Conservation (phyloP, 2,888 invertebrate species). For the Lordiphosa andalusiaca region DNA sequence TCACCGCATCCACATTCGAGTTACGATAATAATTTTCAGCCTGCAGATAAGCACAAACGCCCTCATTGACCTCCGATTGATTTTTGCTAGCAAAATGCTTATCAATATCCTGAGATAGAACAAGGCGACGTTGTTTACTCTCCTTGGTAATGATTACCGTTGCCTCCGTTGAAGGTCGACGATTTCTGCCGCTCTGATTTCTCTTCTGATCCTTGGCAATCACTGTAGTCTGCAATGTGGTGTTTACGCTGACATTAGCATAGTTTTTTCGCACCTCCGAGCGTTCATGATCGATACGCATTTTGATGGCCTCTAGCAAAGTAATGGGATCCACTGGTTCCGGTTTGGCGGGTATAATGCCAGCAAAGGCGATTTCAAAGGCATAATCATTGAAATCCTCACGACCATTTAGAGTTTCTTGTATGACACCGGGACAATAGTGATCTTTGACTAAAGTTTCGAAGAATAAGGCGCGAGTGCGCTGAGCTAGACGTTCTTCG, state of each 20-base stretch:
- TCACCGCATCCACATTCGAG: conserved; percentile 21
- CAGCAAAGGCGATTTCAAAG: conserved; percentile 44
- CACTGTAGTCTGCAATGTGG: neutral
- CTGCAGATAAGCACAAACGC: conserved; percentile 45
- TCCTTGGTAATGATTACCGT: neutral
- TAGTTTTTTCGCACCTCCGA: conserved; percentile 30
- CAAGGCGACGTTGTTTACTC: neutral
- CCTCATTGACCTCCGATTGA: conserved; percentile 54
- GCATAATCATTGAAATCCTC: conserved; percentile 60
- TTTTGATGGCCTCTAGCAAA: conserved; percentile 66
- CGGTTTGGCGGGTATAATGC: conserved; percentile 32
- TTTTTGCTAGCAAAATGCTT: conserved; percentile 42
- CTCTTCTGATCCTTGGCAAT: neutral
- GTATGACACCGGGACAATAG: conserved; percentile 60
- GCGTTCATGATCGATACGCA: conserved; percentile 63
- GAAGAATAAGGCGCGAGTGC: conserved; percentile 27
- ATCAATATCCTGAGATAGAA: conserved; percentile 31
- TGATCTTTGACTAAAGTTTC: conserved; percentile 57
- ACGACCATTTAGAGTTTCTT: conserved; percentile 51
- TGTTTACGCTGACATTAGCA: neutral
- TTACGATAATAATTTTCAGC: conserved; percentile 32
- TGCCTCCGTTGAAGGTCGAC: neutral
- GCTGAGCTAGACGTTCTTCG: conserved; percentile 35
- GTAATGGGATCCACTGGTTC: conserved; percentile 60
- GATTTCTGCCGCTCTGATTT: neutral